phyloP scores from a whole-genome alignment of 2,797 vertebrate species.

The Agapornis canus region DNA sequence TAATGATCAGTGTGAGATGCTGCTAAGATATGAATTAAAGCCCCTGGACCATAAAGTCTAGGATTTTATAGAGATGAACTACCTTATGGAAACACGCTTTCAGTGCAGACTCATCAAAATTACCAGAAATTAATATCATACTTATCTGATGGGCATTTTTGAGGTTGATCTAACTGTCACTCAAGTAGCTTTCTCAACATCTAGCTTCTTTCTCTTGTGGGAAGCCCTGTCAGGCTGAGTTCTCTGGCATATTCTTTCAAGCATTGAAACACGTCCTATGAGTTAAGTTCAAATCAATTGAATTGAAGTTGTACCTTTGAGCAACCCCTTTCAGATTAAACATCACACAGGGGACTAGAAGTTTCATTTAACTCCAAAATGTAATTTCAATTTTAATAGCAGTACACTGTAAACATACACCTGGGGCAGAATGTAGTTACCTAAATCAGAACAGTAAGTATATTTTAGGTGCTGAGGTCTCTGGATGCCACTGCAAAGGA shows the following conservation, averaged over 20 bases:
- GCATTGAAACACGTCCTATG: not conserved
- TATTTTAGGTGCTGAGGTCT: not conserved
- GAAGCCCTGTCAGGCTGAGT: not conserved
- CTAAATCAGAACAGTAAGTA: not conserved
- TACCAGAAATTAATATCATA: not conserved
- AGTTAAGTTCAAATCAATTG: not conserved
- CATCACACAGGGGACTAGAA: not conserved
- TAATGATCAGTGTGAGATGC: conserved; percentile 44
- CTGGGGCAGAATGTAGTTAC: not conserved
- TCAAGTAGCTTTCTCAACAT: not conserved
- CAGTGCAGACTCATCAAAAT: conserved; percentile 45
- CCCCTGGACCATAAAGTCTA: conserved; percentile 44
- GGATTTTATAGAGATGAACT: conserved; percentile 51
- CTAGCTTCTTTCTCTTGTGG: not conserved
- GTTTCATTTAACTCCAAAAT: not conserved
- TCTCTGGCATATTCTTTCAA: not conserved
- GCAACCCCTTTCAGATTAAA: not conserved
- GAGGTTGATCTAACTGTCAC: not conserved
- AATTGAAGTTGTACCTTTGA: not conserved
- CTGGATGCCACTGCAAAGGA: not conserved
- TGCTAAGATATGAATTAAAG: conserved; percentile 59
- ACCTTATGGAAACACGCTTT: not conserved
- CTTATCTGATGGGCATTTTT: conserved; percentile 20
- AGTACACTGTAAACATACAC: not conserved
- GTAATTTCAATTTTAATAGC: not conserved